Evolutionary conservation across 1,140 invertebrate genomes (phyloP).

Genomic region (Leptopilina clavipes): DNA sequence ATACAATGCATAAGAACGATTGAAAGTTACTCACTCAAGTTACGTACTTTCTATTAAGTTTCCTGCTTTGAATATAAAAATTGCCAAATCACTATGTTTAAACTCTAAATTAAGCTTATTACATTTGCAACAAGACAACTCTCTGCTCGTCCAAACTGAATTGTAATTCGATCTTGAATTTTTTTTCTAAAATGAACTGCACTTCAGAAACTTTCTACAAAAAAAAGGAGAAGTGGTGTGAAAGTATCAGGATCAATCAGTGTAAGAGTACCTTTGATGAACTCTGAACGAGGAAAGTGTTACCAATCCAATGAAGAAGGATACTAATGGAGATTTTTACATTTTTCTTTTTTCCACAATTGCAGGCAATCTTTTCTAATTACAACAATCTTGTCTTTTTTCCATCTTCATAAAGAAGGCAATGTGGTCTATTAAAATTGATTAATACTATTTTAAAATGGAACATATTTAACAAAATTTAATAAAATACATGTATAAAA

Average conservation of each 20-base stretch:
- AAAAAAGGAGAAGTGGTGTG: not conserved
- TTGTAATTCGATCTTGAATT: conserved; percentile 1
- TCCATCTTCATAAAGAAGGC: too few species aligned
- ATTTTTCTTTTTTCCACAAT: too few species aligned
- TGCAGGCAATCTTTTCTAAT: too few species aligned
- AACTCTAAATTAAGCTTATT: not conserved
- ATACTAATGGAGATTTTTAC: not conserved
- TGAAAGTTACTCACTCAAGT: conserved; percentile 12
- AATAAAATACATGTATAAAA: too few species aligned
- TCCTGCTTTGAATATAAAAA: not conserved
- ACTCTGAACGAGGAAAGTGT: not conserved
- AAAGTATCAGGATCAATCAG: not conserved
- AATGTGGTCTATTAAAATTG: too few species aligned
- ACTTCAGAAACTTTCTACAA: not conserved
- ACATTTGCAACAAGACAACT: not conserved
- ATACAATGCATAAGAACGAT: not conserved
- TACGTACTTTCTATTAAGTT: not conserved
- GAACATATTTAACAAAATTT: too few species aligned
- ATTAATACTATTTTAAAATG: too few species aligned
- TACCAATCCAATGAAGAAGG: not conserved
- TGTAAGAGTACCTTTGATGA: not conserved
- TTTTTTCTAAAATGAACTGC: not conserved
- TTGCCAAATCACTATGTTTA: not conserved
- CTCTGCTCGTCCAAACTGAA: not conserved
- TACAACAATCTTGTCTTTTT: too few species aligned